Evolutionary conservation across 2,888 invertebrate species (phyloP).

Genomic region (Cactoblastis cactorum): DNA sequence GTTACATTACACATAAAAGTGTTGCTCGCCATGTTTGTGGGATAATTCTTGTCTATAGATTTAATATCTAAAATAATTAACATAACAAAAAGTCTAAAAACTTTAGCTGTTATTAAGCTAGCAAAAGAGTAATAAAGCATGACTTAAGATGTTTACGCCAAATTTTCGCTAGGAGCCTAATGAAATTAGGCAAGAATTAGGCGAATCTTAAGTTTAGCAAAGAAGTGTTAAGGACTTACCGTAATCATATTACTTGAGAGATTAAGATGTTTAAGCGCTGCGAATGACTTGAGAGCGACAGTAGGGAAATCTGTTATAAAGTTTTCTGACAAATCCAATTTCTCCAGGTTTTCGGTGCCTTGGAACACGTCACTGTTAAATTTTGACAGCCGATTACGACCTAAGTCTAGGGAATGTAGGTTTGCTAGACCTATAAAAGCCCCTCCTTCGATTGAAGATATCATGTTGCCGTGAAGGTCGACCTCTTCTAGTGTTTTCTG

Average conservation of each 20-base stretch:
- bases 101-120: too few species aligned
- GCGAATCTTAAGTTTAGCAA: too few species aligned
- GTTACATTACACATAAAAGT: too few species aligned
- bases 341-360: conserved; percentile 86
- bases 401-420: conserved; percentile 84
- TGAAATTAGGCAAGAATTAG: too few species aligned
- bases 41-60: too few species aligned
- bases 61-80: too few species aligned
- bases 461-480: conserved; percentile 88
- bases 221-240: conserved; percentile 80
- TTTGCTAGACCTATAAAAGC: conserved; percentile 84
- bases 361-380: conserved; percentile 92
- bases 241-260: conserved; percentile 92
- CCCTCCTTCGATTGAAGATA: conserved; percentile 86
- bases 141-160: too few species aligned
- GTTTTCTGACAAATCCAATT: conserved; percentile 91
- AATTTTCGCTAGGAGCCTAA: too few species aligned
- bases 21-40: too few species aligned
- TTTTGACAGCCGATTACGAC: conserved; percentile 87
- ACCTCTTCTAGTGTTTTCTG: conserved; percentile 86
- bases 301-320: conserved; percentile 90
- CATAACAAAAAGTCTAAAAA: too few species aligned
- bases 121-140: too few species aligned
- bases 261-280: conserved; percentile 85
- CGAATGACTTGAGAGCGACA: conserved; percentile 85